phyloP scores from a whole-genome alignment of 2,888 invertebrate species.

The Cheilosia grossa region DNA sequence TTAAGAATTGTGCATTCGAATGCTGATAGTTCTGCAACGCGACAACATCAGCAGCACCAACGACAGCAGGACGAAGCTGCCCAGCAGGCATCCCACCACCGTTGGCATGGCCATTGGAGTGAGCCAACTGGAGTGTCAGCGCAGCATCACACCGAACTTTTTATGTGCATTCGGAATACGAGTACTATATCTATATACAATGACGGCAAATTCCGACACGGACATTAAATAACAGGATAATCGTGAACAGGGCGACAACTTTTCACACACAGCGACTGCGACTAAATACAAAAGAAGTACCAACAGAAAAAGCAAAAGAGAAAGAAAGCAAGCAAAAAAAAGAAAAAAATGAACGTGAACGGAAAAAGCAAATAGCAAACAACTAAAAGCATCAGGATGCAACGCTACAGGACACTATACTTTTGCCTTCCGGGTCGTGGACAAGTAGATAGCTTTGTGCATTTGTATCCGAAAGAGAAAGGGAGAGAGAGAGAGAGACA shows the following conservation, averaged over 20 bases:
- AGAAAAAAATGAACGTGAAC: background rate
- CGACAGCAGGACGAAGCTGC: constrained; percentile 54
- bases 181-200: constrained; percentile 11
- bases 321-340: background rate
- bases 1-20: constrained; percentile 71
- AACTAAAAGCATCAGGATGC: constrained; percentile 68
- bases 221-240: constrained; percentile 74
- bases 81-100: constrained; percentile 40
- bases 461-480: background rate
- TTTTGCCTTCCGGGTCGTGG: constrained; percentile 61
- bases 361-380: constrained; percentile 53
- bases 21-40: constrained; percentile 48
- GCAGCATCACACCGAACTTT: constrained; percentile 52
- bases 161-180: constrained; percentile 50
- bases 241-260: constrained; percentile 72
- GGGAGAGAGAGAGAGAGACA: background rate
- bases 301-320: constrained; percentile 20
- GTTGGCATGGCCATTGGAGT: background rate
- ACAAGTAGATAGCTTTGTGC: constrained; percentile 7
- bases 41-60: constrained; percentile 31
- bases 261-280: constrained; percentile 42
- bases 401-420: constrained; percentile 61
- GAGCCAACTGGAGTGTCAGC: constrained; percentile 6
- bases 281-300: constrained; percentile 44
- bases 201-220: constrained; percentile 65